Percentiles rank a stretch among this genome's conserved stretches.
These are phyloP conservation scores for Drosophila pseudoananassae DNA, from an alignment of 1,140 invertebrate species.

Conservation along the genomic window DNA sequence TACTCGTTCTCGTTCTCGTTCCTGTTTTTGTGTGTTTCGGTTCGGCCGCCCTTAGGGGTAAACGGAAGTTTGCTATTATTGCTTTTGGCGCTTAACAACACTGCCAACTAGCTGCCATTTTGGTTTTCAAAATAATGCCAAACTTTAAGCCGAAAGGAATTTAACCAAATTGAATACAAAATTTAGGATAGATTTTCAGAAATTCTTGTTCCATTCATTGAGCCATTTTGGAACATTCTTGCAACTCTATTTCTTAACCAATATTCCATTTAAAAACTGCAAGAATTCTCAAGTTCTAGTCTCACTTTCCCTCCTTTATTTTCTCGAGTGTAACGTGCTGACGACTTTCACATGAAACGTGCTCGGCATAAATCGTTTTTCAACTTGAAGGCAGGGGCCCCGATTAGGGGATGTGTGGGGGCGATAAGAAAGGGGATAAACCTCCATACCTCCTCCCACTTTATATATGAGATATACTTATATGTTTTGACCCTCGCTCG, in stretches of 20 bases:
- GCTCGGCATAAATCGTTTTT: conserved; percentile 60
- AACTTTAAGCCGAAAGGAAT: not conserved
- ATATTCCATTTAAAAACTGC: no score
- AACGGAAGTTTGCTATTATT: conserved; percentile 68
- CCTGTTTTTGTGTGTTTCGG: conserved; percentile 33
- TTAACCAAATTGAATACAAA: not conserved
- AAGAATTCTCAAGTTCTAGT: conserved; percentile 7
- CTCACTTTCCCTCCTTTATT: conserved; percentile 26
- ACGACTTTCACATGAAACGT: conserved; percentile 69
- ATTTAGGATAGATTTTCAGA: not conserved
- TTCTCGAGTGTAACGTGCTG: conserved; percentile 59
- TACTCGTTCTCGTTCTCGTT: conserved; percentile 23
- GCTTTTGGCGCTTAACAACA: conserved; percentile 59
- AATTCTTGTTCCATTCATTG: not conserved
- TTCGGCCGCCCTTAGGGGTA: conserved; percentile 10
- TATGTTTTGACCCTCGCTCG: conserved; percentile 38
- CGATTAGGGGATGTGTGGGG: conserved; percentile 21
- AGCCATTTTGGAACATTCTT: not conserved
- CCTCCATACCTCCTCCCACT: not conserved
- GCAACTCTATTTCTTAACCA: not conserved
- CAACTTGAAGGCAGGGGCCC: not conserved
- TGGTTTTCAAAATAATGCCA: conserved; percentile 7
- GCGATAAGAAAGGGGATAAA: not conserved
- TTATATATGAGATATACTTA: conserved; percentile 28
- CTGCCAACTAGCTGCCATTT: conserved; percentile 36